phyloP scores from a whole-genome alignment of 2,888 invertebrate genomes.

The Orthosia gracilis region DNA sequence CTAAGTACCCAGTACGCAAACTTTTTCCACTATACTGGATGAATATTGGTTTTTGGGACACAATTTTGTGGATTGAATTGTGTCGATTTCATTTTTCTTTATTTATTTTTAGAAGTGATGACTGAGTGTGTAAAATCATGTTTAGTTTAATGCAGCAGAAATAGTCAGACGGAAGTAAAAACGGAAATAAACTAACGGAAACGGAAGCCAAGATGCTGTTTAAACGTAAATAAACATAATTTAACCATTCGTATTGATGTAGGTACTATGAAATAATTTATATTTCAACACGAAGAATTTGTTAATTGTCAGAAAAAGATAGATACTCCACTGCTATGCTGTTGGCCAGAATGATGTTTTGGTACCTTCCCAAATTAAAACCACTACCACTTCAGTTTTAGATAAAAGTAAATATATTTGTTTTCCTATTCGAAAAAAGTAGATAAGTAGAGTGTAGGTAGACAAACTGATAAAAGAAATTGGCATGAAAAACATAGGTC shows the following conservation, averaged over 20 bases:
- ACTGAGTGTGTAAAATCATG: conserved; percentile 1
- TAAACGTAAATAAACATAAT: conserved; percentile 30
- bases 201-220: conserved; percentile 46
- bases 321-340: background rate
- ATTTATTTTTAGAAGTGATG: background rate
- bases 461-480: background rate
- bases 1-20: background rate
- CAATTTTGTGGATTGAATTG: background rate
- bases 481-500: background rate
- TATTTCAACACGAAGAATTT: conserved; percentile 7
- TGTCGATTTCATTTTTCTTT: background rate
- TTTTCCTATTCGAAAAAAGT: background rate
- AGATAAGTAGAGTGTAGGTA: background rate
- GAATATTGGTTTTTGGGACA: background rate
- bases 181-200: conserved; percentile 64
- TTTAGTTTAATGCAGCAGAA: conserved; percentile 28
- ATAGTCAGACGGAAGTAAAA: conserved; percentile 42
- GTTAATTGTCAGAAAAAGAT: background rate
- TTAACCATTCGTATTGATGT: conserved; percentile 6
- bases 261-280: background rate
- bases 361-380: background rate
- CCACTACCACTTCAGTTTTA: background rate
- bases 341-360: background rate
- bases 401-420: background rate
- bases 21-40: background rate